Base-by-base conservation (phyloP, 2,797 vertebrate genomes). In the Epinephelus malabaricus region DNA sequence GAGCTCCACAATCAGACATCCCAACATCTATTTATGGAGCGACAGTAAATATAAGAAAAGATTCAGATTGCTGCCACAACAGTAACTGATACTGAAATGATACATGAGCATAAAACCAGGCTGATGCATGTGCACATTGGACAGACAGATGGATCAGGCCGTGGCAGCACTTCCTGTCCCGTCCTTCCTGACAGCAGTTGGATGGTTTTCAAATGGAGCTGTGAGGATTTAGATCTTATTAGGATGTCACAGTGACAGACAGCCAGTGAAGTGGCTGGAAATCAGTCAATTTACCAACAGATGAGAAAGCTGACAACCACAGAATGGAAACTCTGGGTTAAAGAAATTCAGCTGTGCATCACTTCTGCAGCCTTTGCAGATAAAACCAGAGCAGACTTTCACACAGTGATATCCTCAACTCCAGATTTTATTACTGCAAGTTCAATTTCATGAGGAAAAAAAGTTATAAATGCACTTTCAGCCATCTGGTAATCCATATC, bases 201-300 rank as follows among this genome's bases (percentile, higher is more conserved):
- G 58, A 73, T 78, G 21, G 62, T 75, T 61, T 76, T 72, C 7
- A 80, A 78, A 80, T 67, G 8, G 40, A 80, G 53, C 50, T 64
- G 15, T 27, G 4, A 40, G 61, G 62, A 79, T 81, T 81, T 76
- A 66, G 72, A 87, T 76, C 21, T 23, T 53, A 77, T 68, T 80
- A 25, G 63, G 43, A 74, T 63, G 82, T 73, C 34, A 55, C 55
- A 40, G 77, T 53, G 50, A 79, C 69, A 75, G 69, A 75, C 78
- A 78, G 82, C 34, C 49, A 25, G 49, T n/a, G 56, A 70, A 54
- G 63, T 54, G 49, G 68, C 46, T 79, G 30, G 30, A 82, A 82
- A 83, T 71, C 73, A 69, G 27, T 83, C 64, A 49, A 54, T 78
- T 80, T 75, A 62, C 14, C 69, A 61, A 58, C 61, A 19, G 69